Base-by-base conservation (phyloP, 2,113 vertebrate genomes). In the Eretmochelys imbricata region DNA sequence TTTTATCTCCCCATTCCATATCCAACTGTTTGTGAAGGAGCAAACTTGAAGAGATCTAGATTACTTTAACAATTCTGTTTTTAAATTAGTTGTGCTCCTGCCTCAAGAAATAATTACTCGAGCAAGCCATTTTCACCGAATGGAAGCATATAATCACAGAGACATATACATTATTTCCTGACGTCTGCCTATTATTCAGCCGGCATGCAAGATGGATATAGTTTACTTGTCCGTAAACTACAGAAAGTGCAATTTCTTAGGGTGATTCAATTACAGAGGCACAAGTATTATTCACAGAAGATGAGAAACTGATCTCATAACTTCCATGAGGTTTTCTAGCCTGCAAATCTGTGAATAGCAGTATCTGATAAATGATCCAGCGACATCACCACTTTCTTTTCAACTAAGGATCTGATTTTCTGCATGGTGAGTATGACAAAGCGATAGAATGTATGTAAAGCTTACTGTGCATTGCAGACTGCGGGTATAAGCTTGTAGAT, bases 291-390 rank as follows among this genome's bases (percentile, higher is more conserved):
- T 89, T 75, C 46, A 53, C 27, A 59, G 29, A 35, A n/a, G 57
- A 75, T 59, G 87, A 93, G 35, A 85, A 85, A 93, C 57, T 24
- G 62, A 16, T 14, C 82, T 59, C 59, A 82, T 87, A 85, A 46
- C 24, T 89, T 59, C 19, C 31, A 65, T 11, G 19, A 10, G 29
- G 82, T 65, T 55, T 51, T 81, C 25, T 50, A 46, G 35, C 6
- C 24, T 80, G 5, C 31, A 57, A 31, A 57, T 84, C 38, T 80
- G 57, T 46, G 38, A 5, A 42, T 81, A 89, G 84, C 80, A 22
- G 25, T 81, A 57, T 72, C 55, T 55, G 76, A 57, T 42, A 80
- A 81, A 80, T 59, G 53, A 82, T 38, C n/a, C 38, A 84, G 31
- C 76, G 75, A 81, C 49, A 50, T 75, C 55, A 35, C 20, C 55